Evolutionary conservation across 2,113 vertebrate species (phyloP).

Genomic region (Gymnobelideus leadbeateri): DNA sequence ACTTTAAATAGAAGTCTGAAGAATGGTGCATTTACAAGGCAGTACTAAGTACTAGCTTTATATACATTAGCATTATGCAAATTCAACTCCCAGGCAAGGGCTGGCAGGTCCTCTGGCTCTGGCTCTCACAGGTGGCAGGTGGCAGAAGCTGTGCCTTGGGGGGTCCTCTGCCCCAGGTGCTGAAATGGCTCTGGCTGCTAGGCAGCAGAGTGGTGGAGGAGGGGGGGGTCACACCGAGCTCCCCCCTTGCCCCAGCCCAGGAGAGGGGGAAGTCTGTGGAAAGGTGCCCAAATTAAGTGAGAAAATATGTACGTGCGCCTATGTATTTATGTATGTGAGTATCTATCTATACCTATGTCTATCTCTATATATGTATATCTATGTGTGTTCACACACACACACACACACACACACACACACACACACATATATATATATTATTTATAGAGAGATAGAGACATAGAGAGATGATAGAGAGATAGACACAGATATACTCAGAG

Average conservation of each 20-base stretch:
- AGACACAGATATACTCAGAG: not conserved
- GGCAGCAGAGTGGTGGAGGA: not conserved
- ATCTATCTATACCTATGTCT: too few relatives aligned
- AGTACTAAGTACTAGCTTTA: not conserved
- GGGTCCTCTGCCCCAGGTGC: too few relatives aligned
- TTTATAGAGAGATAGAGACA: too few relatives aligned
- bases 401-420: too few relatives aligned
- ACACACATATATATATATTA: too few relatives aligned
- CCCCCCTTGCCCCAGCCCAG: too few relatives aligned
- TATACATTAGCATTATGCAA: too few relatives aligned
- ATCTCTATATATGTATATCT: too few relatives aligned
- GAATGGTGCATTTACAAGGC: not conserved
- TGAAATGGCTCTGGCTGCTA: not conserved
- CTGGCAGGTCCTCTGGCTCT: not conserved
- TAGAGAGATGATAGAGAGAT: too few relatives aligned
- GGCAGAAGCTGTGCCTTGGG: not conserved
- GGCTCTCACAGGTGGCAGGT: not conserved
- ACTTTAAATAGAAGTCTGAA: not conserved
- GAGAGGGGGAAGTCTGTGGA: not conserved
- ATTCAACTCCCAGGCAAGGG: too few relatives aligned
- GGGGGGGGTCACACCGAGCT: not conserved
- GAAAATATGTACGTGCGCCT: not conserved
- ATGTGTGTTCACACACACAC: too few relatives aligned
- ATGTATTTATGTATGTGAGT: too few relatives aligned
- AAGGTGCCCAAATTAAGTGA: not conserved